Evolutionary conservation across 2,113 vertebrate genomes (phyloP).

Genomic region (Alaudala cheleensis): DNA sequence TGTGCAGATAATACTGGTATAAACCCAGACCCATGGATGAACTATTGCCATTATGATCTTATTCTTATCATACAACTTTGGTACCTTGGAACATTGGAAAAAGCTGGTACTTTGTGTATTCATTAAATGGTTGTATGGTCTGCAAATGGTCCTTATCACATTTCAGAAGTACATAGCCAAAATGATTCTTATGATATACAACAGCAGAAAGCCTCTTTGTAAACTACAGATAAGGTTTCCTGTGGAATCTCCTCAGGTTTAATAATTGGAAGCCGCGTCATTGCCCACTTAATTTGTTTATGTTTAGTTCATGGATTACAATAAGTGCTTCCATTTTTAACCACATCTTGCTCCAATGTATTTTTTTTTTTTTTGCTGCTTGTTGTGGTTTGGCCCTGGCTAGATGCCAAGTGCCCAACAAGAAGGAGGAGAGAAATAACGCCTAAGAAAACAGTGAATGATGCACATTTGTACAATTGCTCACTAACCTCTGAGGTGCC

Average conservation of each 20-base stretch:
- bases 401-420: not conserved
- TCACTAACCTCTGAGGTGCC: not conserved
- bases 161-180: not conserved
- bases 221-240: not conserved
- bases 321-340: constrained; percentile 1
- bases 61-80: not conserved
- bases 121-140: not conserved
- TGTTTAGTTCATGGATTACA: not conserved
- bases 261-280: not conserved
- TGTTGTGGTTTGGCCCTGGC: not conserved
- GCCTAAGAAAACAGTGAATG: not conserved
- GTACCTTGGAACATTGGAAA: not conserved
- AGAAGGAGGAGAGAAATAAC: not conserved
- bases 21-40: not conserved
- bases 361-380: not conserved
- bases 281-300: not conserved
- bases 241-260: constrained; percentile 27
- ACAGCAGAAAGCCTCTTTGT: not conserved
- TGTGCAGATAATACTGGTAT: not conserved
- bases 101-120: not conserved
- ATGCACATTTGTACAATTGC: not conserved
- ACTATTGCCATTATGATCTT: not conserved
- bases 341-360: fast-evolving
- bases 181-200: not conserved
- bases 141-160: not conserved